Base-by-base conservation (phyloP, 2,888 invertebrate genomes). In the Ophraella communa region DNA sequence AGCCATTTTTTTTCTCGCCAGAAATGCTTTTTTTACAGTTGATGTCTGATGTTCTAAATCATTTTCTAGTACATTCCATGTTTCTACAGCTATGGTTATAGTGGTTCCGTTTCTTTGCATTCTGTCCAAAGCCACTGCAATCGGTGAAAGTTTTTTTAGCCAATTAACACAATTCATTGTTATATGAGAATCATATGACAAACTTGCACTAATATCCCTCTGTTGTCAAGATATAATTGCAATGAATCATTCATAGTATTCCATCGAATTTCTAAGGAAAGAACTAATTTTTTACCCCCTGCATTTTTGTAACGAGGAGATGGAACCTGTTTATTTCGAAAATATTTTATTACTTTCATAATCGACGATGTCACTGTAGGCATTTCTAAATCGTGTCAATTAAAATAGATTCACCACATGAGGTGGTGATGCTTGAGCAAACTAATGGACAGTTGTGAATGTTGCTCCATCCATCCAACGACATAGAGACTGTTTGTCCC, bases 11-110 rank as follows among this genome's bases (percentile, higher is more conserved):
- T n/a, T n/a, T n/a, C n/a, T n/a, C n/a, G n/a, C n/a, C n/a, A n/a
- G n/a, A n/a, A n/a, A n/a, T n/a, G n/a, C n/a, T n/a, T n/a, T n/a
- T n/a, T n/a, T n/a, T n/a, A 67, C 54, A 39, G 30, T 55, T 23
- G 39, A 51, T 61, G 57, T 55, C 56, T 64, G 58, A 57, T 57
- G 51, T 62, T 70, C 57, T 57, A 62, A n/a, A n/a, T n/a, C n/a
- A n/a, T n/a, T n/a, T n/a, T n/a, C n/a, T n/a, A n/a, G n/a, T n/a
- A n/a, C n/a, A n/a, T n/a, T n/a, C n/a, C n/a, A n/a, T n/a, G n/a
- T 62, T 57, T 62, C 62, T 56, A 62, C 57, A 62, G 57, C 62
- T 56, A 62, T 56, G 49, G 54, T 23, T 42, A 58, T 64, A 49
- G 62, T 65, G 44, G 62, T 65, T 57, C 35, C 21, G 24, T 39